Evolutionary conservation across 2,888 invertebrate species (phyloP), one percentile per base, ranked within the genome.

Genomic region (Automeris io): DNA sequence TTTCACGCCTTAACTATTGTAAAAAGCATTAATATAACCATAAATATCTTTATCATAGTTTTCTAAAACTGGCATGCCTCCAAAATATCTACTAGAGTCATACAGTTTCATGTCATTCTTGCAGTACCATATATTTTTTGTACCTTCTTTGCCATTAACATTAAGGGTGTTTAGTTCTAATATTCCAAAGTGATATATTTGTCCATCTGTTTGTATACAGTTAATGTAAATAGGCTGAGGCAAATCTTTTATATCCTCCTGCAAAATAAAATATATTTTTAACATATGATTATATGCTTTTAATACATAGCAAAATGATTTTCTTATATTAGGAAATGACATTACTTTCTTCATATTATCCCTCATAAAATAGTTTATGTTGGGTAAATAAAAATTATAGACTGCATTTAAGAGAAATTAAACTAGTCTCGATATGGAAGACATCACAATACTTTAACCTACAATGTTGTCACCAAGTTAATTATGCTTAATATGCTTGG

Each of bases 131-230:
- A 93, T 88, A 75, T 98, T 98, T 65, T 91, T 94, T 1, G 87
- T 70, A 18, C 89, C 89, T 16, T 88, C 83, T 8, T 57, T 66
- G 1, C 89, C 87, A 58, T 83, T 67, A 2, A 95, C 72, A 70
- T 94, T 89, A 22, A 95, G 77, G 0, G 94, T 94, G 58, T 96
- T 95, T 8, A 98, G 81, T 75, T 98, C 96, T 41, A 94, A 90
- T 11, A 95, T 89, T 3, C 93, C 92, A 66, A 97, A 96, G 64
- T 95, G 92, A 64, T 93, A 95, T 25, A 86, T 77, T 49, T 90
- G 85, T 1, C 95, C 93, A 65, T 96, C 92, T 2, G 94, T 92
- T 52, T 95, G 94, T 47, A 97, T 88, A 62, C 93, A 92, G 68
- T 97, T 97, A 2, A 96, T 79, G 26, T 91, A 91, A 36, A 97